These are phyloP conservation scores for Coilia nasus DNA, from an alignment of 2,797 vertebrate species.

Conservation along the genomic window DNA sequence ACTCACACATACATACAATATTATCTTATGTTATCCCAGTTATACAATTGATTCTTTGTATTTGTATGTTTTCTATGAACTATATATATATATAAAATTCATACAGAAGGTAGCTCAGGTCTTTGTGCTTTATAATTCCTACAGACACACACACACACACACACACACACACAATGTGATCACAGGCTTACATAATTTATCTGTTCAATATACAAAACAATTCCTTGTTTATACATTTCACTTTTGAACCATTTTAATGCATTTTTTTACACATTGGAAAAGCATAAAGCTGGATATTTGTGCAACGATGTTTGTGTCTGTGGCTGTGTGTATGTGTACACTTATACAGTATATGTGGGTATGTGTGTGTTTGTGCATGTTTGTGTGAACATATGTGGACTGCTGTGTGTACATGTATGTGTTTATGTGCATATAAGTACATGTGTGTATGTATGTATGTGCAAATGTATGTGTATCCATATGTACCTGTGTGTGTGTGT, in stretches of 20 bases:
- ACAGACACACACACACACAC: not conserved
- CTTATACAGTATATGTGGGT: no score
- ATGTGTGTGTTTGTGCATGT: no score
- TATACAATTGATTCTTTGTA: no score
- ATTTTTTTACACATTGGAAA: constrained; percentile 25
- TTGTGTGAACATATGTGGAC: no score
- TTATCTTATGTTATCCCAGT: no score
- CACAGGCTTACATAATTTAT: not conserved
- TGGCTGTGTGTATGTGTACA: not conserved
- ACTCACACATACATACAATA: no score
- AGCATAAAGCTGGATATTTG: not conserved
- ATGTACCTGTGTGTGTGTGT: not conserved
- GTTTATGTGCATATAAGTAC: no score
- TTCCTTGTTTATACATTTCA: not conserved
- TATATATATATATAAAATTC: not conserved
- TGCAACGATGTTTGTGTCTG: not conserved
- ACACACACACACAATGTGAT: constrained; percentile 2
- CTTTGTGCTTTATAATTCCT: not conserved
- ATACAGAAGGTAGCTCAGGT: not conserved
- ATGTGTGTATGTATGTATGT: not conserved
- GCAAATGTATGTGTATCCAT: not conserved
- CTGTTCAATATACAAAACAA: constrained; percentile 20
- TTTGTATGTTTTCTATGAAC: no score
- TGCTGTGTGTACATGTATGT: no score
- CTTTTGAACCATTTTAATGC: constrained; percentile 16